Conservation (phyloP, 2,888 invertebrate species). For the Melieria picta region DNA sequence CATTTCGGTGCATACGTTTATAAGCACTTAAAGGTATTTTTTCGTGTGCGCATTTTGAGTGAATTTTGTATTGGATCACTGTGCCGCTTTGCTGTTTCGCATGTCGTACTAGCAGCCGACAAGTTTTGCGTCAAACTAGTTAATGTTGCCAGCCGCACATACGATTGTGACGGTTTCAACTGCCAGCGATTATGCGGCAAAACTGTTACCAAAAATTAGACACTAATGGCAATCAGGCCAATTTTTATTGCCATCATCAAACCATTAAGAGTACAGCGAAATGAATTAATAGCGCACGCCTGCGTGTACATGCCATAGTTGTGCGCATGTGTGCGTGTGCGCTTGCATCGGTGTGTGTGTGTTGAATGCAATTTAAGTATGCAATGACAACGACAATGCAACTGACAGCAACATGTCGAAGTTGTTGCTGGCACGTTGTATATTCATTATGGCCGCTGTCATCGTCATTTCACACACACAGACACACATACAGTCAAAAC, state of each 20-base stretch:
- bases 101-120: too few relatives aligned
- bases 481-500: background rate
- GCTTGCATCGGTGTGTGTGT: background rate
- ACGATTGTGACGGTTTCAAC: constrained; percentile 28
- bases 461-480: constrained; percentile 16
- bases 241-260: too few relatives aligned
- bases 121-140: background rate
- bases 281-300: too few relatives aligned
- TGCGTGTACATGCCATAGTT: background rate
- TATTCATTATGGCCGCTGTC: constrained; percentile 21
- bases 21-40: too few relatives aligned
- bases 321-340: background rate
- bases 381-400: constrained; percentile 18
- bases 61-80: too few relatives aligned
- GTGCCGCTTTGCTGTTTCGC: too few relatives aligned
- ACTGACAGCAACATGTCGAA: constrained; percentile 21
- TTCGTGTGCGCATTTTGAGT: too few relatives aligned
- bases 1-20: too few relatives aligned
- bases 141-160: background rate
- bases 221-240: too few relatives aligned
- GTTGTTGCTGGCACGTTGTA: constrained; percentile 12
- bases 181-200: constrained; percentile 28
- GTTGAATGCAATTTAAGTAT: background rate
- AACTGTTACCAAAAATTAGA: constrained; percentile 35
- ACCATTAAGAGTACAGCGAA: too few relatives aligned